Evolutionary conservation across 2,113 vertebrate species (phyloP).

Genomic region (Barnardius zonarius): DNA sequence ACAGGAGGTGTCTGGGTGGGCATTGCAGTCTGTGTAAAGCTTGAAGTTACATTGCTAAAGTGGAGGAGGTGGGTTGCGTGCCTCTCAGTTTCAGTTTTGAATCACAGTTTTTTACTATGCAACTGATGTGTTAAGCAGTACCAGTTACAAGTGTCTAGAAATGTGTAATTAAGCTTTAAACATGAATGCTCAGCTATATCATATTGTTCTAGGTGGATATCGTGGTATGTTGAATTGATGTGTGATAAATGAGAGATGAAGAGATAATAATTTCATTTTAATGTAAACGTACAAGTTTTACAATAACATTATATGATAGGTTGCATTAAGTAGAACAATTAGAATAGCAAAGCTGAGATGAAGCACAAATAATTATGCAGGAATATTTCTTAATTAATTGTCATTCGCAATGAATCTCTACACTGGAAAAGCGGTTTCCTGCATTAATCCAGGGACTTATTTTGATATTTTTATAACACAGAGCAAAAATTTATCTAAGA

Average conservation of each 20-base stretch:
- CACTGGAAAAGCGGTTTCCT: not conserved
- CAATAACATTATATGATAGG: not conserved
- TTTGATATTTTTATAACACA: not conserved
- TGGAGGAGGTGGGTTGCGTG: not conserved
- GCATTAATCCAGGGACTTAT: not conserved
- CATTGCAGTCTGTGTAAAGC: no score
- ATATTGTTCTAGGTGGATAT: not conserved
- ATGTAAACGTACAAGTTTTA: not conserved
- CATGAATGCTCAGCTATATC: not conserved
- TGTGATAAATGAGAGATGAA: not conserved
- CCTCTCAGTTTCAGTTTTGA: not conserved
- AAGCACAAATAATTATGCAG: not conserved
- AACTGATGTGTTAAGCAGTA: not conserved
- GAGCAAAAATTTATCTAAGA: not conserved
- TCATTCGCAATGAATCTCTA: not conserved
- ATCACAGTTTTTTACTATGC: not conserved
- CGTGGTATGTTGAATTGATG: not conserved
- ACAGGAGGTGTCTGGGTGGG: not conserved
- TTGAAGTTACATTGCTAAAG: accelerated
- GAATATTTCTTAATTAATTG: not conserved
- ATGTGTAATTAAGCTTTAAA: not conserved
- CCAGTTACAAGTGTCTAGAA: not conserved
- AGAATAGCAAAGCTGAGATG: not conserved
- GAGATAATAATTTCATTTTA: not conserved
- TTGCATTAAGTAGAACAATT: not conserved